phyloP scores from a whole-genome alignment of 2,113 vertebrate species.

The Euleptes europaea region DNA sequence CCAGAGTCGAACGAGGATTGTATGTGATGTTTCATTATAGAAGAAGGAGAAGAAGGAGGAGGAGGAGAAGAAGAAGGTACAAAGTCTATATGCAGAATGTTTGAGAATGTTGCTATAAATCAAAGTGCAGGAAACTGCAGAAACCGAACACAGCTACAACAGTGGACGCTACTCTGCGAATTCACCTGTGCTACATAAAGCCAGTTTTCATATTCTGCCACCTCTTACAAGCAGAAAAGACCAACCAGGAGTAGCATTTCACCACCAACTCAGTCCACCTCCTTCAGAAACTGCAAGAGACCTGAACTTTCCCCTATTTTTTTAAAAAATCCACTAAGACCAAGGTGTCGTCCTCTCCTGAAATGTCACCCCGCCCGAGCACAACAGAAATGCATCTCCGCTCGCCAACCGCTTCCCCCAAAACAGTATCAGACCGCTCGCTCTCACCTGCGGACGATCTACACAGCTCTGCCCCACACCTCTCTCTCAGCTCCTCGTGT shows the following conservation, averaged over 20 bases:
- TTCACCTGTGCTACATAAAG: not conserved
- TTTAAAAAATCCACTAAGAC: not conserved
- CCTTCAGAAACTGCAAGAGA: constrained; percentile 29
- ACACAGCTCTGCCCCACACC: constrained; percentile 54
- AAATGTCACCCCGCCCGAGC: not conserved
- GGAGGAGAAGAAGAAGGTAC: not conserved
- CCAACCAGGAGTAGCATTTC: constrained; percentile 19
- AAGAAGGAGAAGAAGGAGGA: not conserved
- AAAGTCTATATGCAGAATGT: not conserved
- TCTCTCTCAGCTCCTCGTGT: constrained; percentile 54
- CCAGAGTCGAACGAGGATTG: not conserved
- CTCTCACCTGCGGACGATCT: constrained; percentile 52
- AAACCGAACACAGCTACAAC: not conserved
- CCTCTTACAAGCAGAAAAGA: constrained; percentile 30
- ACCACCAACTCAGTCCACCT: constrained; percentile 4
- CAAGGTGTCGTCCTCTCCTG: constrained; percentile 31
- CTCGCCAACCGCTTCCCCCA: constrained; percentile 34
- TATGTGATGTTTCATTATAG: not conserved
- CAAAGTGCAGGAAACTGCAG: constrained; percentile 5
- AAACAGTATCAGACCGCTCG: constrained; percentile 40
- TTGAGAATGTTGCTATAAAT: not conserved
- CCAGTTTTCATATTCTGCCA: not conserved
- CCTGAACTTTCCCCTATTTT: constrained; percentile 19
- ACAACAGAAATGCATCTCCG: constrained; percentile 27
- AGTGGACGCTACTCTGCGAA: constrained; percentile 14